Evolutionary conservation across 2,888 invertebrate species (phyloP).

Genomic region (Myopa tessellatipennis): DNA sequence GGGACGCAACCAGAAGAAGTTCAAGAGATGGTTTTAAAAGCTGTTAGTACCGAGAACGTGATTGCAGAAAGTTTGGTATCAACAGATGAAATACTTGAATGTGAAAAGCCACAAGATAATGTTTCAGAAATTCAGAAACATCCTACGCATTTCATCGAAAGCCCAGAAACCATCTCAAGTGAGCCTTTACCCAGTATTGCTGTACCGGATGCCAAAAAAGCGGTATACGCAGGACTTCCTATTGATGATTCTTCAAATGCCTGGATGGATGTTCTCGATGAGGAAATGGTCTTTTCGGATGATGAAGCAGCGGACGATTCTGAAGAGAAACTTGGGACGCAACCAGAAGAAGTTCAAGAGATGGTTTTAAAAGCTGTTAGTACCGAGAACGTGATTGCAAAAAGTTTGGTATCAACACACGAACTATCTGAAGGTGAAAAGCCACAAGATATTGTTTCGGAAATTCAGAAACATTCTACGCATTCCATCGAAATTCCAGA

Average conservation of each 20-base stretch:
- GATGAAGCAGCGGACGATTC: slow-evolving; percentile 52
- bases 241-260: slow-evolving; percentile 60
- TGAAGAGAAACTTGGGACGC: neutral
- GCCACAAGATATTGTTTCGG: neutral
- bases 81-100: too few species aligned
- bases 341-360: neutral
- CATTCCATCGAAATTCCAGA: neutral
- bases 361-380: neutral
- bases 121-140: neutral
- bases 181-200: neutral
- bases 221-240: slow-evolving; percentile 59
- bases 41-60: neutral
- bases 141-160: neutral
- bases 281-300: slow-evolving; percentile 60
- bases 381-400: neutral
- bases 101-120: too few species aligned
- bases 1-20: slow-evolving; percentile 3
- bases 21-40: neutral
- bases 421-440: too few species aligned
- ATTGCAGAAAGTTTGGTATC: too few species aligned
- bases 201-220: slow-evolving; percentile 45
- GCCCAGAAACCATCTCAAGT: neutral
- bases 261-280: slow-evolving; percentile 63
- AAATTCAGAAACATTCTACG: neutral
- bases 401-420: too few species aligned